Evolutionary conservation across 1,140 invertebrate genomes (phyloP).

Genomic region (Brachionus paranguensis): DNA sequence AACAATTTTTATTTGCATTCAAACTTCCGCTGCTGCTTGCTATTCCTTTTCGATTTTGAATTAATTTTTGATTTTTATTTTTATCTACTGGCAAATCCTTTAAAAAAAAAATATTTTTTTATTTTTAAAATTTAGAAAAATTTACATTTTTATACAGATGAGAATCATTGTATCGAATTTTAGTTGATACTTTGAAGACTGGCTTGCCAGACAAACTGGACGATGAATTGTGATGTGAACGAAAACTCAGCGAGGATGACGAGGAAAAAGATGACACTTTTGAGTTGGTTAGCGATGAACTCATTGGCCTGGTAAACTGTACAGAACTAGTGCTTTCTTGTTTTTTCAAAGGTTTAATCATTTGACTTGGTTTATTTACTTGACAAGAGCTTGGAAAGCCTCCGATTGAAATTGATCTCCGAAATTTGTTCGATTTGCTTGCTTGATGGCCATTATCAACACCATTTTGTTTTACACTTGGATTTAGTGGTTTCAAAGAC

Average conservation of each 20-base stretch:
- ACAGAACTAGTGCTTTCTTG: constrained; percentile 18
- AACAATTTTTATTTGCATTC: background rate
- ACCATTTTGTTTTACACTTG: background rate
- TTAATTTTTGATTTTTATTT: constrained; percentile 3
- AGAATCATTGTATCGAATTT: constrained; percentile 12
- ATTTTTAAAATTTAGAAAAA: background rate
- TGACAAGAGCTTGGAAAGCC: background rate
- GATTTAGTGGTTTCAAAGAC: background rate
- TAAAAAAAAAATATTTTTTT: background rate
- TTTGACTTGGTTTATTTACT: background rate
- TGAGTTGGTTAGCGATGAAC: background rate
- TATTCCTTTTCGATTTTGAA: background rate
- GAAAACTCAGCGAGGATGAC: background rate
- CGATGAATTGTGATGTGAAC: background rate
- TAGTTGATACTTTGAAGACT: constrained; percentile 1
- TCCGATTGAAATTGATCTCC: background rate
- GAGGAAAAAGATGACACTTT: background rate
- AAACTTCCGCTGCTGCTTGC: background rate
- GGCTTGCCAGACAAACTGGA: background rate
- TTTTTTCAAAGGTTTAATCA: background rate
- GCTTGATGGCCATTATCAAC: background rate
- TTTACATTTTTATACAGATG: background rate
- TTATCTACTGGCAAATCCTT: background rate
- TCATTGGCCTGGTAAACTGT: background rate
- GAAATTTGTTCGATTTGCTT: background rate